Evolutionary conservation across 2,797 vertebrate genomes (phyloP).

Genomic region (Sylvilagus floridanus): DNA sequence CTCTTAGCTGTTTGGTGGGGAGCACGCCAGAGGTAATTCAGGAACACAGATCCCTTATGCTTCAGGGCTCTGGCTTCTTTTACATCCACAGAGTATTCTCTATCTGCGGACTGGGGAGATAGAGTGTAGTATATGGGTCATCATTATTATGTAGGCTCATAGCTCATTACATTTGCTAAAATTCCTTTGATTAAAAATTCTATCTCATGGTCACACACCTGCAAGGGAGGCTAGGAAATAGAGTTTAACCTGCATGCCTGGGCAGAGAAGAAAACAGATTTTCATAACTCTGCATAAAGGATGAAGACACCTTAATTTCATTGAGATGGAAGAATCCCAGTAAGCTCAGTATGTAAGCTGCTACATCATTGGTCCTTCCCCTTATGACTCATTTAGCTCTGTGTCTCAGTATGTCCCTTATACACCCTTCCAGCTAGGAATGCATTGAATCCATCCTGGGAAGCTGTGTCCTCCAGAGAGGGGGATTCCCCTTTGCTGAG

Average conservation of each 20-base stretch:
- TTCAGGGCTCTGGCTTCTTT: not conserved
- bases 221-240: not conserved
- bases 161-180: not conserved
- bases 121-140: not conserved
- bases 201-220: not conserved
- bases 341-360: not conserved
- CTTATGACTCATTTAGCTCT: not conserved
- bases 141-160: not conserved
- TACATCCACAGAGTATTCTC: not conserved
- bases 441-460: not conserved
- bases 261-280: conserved; percentile 6
- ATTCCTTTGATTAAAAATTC: not conserved
- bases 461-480: not conserved
- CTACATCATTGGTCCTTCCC: not conserved
- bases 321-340: conserved; percentile 6
- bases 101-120: not conserved
- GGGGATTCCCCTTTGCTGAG: not conserved
- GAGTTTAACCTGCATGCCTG: not conserved
- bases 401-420: not conserved
- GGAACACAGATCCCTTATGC: not conserved
- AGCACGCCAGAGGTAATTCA: not conserved
- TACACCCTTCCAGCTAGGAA: not conserved
- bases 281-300: not conserved
- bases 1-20: not conserved
- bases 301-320: not conserved